Conservation (phyloP, 2,888 invertebrate species). For the Dromius quadrimaculatus region DNA sequence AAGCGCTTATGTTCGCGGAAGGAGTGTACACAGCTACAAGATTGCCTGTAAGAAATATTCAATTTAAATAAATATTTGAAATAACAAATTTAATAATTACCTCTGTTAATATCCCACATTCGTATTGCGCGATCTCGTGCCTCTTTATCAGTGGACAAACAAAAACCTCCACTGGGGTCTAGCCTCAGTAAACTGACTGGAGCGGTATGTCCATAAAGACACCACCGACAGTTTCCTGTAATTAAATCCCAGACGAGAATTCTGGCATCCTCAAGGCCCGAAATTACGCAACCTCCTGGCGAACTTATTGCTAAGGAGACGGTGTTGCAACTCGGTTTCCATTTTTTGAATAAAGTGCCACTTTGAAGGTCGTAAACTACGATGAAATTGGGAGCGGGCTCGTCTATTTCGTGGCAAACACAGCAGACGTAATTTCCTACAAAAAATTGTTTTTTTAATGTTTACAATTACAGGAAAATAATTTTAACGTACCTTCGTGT, state of each 20-base stretch:
- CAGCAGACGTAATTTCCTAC: constrained; percentile 80
- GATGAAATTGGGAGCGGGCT: constrained; percentile 88
- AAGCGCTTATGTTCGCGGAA: constrained; percentile 78
- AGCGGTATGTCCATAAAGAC: constrained; percentile 82
- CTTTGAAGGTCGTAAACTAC: constrained; percentile 92
- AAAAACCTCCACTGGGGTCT: constrained; percentile 78
- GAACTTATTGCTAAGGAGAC: constrained; percentile 89
- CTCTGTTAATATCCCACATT: constrained; percentile 84
- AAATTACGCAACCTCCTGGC: constrained; percentile 84
- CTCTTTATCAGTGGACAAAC: constrained; percentile 80
- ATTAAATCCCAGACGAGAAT: constrained; percentile 89
- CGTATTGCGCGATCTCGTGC: constrained; percentile 81
- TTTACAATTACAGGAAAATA: no score
- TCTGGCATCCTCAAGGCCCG: constrained; percentile 84
- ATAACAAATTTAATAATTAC: constrained; percentile 66
- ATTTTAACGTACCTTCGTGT: constrained; percentile 73
- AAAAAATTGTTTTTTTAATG: no score
- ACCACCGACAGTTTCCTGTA: constrained; percentile 84
- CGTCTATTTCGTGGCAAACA: constrained; percentile 77
- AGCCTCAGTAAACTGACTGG: constrained; percentile 81
- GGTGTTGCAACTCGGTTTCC: constrained; percentile 88
- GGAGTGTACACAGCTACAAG: constrained; percentile 85
- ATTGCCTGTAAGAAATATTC: constrained; percentile 71
- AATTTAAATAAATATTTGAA: background rate
- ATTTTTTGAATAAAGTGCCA: constrained; percentile 91